Conservation (phyloP, 2,797 vertebrate species). For the Coreius guichenoti region DNA sequence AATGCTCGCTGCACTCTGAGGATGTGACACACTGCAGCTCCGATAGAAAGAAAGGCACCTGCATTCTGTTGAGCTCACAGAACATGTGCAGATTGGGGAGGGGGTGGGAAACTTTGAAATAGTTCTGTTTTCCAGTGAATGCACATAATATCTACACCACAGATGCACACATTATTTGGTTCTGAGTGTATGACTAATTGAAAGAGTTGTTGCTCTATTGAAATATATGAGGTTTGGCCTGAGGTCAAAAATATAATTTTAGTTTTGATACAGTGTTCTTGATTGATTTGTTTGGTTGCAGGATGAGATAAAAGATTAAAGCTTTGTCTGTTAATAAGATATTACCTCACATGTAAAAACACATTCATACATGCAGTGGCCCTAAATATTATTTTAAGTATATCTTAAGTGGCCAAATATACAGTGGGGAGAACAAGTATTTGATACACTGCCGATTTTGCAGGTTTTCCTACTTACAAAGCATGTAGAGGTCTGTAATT, state of each 20-base stretch:
- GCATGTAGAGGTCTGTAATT: too few species aligned
- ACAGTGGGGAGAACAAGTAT: too few species aligned
- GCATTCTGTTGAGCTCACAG: background rate
- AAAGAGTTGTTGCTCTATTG: background rate
- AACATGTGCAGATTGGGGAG: background rate
- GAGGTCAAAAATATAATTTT: background rate
- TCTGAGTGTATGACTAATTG: slow-evolving; percentile 7
- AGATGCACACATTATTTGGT: background rate
- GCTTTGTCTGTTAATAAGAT: background rate
- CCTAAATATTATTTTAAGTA: background rate
- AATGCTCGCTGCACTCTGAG: slow-evolving; percentile 42
- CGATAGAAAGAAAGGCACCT: slow-evolving; percentile 34
- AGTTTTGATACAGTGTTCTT: background rate
- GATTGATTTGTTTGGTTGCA: background rate
- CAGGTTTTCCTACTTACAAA: too few species aligned
- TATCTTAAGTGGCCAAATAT: background rate
- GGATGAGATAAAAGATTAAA: slow-evolving; percentile 10
- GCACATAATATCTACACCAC: background rate
- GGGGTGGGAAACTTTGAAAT: background rate
- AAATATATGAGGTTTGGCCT: background rate
- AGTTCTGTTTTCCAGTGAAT: background rate
- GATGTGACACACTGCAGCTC: slow-evolving; percentile 49
- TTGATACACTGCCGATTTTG: too few species aligned
- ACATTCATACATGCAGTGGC: background rate
- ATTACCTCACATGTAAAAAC: background rate